Evolutionary conservation across 1,140 invertebrate genomes (phyloP).

Genomic region (Caenorhabditis latens): DNA sequence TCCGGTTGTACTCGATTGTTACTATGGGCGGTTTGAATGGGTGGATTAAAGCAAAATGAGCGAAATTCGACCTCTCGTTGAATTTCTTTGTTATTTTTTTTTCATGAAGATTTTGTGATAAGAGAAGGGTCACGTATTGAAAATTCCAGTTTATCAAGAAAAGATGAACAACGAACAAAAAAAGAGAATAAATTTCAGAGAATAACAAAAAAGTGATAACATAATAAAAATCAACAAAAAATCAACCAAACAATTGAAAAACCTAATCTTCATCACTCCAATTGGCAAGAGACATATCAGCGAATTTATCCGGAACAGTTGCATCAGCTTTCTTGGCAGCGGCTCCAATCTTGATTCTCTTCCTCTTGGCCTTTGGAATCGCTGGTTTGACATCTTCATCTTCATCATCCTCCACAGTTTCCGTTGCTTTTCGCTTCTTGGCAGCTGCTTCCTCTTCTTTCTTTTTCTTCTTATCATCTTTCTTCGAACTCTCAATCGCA

Average conservation of each 20-base stretch:
- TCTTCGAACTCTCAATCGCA: constrained; percentile 5
- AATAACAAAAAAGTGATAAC: constrained; percentile 20
- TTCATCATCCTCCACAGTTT: constrained; percentile 21
- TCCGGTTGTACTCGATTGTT: not conserved
- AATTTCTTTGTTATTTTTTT: too few species aligned
- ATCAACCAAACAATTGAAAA: not conserved
- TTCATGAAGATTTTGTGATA: too few species aligned
- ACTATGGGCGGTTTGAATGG: too few species aligned
- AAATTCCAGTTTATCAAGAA: too few species aligned
- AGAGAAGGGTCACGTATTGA: too few species aligned
- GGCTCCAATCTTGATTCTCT: constrained; percentile 49
- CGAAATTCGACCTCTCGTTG: too few species aligned
- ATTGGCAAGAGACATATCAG: constrained; percentile 46
- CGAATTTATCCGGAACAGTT: constrained; percentile 47
- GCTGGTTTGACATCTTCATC: not conserved
- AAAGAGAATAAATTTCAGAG: not conserved
- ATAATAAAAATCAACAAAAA: constrained; percentile 3
- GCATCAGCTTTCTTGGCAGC: constrained; percentile 55
- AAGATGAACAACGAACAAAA: not conserved
- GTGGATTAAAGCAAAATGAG: too few species aligned
- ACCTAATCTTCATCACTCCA: constrained; percentile 52
- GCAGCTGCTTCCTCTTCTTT: constrained; percentile 41
- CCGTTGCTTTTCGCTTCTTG: not conserved
- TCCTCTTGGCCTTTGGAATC: constrained; percentile 39
- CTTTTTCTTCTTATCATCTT: constrained; percentile 50